These are phyloP conservation scores for Elephantulus edwardii DNA, from an alignment of 2,113 vertebrate species.

Conservation along the genomic window DNA sequence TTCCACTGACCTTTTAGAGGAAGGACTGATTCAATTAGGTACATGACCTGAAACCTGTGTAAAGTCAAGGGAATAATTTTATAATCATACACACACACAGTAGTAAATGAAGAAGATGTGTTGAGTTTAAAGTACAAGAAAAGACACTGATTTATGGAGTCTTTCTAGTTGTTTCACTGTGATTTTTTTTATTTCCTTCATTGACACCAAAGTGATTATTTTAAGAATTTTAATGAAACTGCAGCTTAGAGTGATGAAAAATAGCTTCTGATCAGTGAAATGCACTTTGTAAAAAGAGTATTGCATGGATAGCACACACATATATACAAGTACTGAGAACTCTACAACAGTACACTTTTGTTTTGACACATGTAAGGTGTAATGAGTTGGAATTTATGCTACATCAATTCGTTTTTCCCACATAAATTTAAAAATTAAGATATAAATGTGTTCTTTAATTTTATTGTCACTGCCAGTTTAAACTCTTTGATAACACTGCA, in stretches of 20 bases:
- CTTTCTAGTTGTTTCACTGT: background rate
- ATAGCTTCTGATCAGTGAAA: background rate
- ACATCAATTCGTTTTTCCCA: no score
- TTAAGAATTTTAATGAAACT: background rate
- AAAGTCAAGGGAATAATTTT: background rate
- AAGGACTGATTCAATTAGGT: constrained; percentile 34
- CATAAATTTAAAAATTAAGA: no score
- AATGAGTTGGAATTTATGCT: no score
- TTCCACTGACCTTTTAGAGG: constrained; percentile 32
- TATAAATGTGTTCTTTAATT: no score
- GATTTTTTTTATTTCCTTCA: background rate
- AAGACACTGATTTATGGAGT: background rate
- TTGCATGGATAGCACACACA: background rate
- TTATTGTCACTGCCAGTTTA: no score
- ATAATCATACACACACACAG: background rate
- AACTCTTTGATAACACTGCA: no score
- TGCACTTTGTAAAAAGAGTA: background rate
- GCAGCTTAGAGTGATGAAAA: background rate
- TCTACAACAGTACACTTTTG: no score
- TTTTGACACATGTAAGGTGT: no score
- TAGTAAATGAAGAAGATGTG: background rate
- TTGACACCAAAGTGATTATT: background rate
- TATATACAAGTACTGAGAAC: no score
- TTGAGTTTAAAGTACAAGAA: constrained; percentile 5
- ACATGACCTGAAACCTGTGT: background rate